Percentiles rank a stretch among this genome's conserved stretches.
Conservation (phyloP, 2,797 vertebrate genomes). For the Mormyrops boulengeri region DNA sequence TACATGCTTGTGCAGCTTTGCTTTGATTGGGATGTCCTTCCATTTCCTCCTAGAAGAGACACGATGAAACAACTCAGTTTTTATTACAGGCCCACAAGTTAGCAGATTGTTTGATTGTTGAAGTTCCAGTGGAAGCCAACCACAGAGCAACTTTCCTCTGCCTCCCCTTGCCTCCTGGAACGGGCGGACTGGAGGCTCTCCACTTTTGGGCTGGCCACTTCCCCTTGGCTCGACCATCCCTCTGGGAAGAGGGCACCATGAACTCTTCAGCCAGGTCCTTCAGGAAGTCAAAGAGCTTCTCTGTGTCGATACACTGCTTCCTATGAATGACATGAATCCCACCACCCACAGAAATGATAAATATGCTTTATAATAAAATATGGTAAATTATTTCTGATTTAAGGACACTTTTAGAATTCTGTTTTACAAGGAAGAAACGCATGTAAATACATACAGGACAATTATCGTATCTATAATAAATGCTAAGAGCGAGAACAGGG, state of each 20-base stretch:
- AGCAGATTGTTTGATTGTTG: background rate
- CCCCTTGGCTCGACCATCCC: conserved; percentile 42
- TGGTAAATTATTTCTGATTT: background rate
- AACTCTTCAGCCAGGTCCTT: conserved; percentile 49
- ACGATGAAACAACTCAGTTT: background rate
- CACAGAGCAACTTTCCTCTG: conserved; percentile 11
- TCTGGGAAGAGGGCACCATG: conserved; percentile 35
- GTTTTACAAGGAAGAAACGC: background rate
- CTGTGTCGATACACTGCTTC: conserved; percentile 65
- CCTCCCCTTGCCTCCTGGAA: conserved; percentile 25
- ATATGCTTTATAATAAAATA: background rate
- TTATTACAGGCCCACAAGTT: background rate
- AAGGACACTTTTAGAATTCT: background rate
- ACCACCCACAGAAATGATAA: background rate
- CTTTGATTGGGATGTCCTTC: conserved; percentile 28
- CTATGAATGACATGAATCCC: conserved; percentile 35
- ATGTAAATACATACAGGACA: background rate
- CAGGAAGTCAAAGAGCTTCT: conserved; percentile 64
- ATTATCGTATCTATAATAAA: background rate
- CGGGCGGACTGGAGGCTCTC: background rate
- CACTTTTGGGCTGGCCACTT: conserved; percentile 57
- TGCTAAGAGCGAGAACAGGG: background rate
- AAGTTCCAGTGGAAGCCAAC: background rate
- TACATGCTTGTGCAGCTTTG: conserved; percentile 28
- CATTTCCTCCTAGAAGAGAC: conserved; percentile 35